These are phyloP conservation scores for Drosophila guanche DNA, from an alignment of 1,140 invertebrate genomes.

Conservation along the genomic window DNA sequence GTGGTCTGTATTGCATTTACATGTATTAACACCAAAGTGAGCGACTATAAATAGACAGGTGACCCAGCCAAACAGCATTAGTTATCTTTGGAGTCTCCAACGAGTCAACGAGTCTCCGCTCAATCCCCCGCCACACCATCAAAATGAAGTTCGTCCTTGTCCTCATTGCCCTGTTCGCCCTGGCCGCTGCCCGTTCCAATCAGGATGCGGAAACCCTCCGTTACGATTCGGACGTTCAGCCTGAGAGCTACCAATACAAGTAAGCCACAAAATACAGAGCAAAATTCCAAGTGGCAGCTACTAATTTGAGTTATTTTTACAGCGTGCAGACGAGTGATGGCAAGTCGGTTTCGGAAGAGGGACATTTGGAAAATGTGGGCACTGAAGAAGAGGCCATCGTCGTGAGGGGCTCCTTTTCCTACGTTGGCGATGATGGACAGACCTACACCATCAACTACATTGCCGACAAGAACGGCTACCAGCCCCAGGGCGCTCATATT, in stretches of 20 bases:
- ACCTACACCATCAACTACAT: constrained; percentile 88
- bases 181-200: constrained; percentile 16
- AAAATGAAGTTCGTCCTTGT: constrained; percentile 16
- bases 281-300: too few relatives aligned
- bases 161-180: constrained; percentile 47
- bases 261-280: too few relatives aligned
- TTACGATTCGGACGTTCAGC: constrained; percentile 70
- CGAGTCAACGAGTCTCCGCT: too few relatives aligned
- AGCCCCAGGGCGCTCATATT: constrained; percentile 88
- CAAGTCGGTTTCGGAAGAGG: constrained; percentile 72
- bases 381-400: constrained; percentile 80
- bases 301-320: too few relatives aligned
- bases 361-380: constrained; percentile 51
- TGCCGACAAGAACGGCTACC: constrained; percentile 91
- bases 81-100: constrained; percentile 7
- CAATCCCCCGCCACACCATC: background rate
- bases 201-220: background rate
- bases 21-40: background rate
- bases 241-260: constrained; percentile 26
- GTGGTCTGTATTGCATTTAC: too few relatives aligned
- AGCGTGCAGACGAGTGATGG: constrained; percentile 77
- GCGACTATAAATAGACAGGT: constrained; percentile 2
- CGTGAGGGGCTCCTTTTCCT: constrained; percentile 86
- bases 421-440: constrained; percentile 87
- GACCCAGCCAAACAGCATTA: background rate